A percentile compares a stretch with the other conserved stretches of the same genome.
These are phyloP conservation scores for Megatriorchis doriae DNA, from an alignment of 2,113 vertebrate genomes.

Conservation along the genomic window DNA sequence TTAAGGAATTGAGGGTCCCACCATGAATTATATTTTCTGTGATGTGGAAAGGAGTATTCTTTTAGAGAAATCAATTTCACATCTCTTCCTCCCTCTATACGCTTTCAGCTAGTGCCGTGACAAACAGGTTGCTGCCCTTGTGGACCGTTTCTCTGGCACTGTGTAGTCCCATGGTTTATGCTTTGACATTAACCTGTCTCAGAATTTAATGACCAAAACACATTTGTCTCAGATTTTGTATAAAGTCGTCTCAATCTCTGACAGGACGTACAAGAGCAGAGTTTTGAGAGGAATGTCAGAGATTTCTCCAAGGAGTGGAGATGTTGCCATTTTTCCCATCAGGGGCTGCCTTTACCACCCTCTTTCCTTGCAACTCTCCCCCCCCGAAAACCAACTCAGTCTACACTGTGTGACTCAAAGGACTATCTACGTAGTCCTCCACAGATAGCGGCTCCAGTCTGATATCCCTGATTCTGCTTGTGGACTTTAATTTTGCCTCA, in stretches of 20 bases:
- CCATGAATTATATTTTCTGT: not conserved
- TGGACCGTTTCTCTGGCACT: not conserved
- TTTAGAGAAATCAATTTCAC: not conserved
- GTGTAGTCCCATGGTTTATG: not conserved
- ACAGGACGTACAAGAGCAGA: not conserved
- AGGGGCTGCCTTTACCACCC: not conserved
- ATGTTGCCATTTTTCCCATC: not conserved
- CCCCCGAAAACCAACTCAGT: not conserved
- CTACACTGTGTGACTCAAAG: not conserved
- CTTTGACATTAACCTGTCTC: not conserved
- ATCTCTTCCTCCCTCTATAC: rapidly evolving
- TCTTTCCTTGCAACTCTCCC: not conserved
- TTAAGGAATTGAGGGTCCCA: not conserved
- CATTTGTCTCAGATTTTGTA: not conserved
- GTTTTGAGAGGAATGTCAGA: not conserved
- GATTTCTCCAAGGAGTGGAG: not conserved
- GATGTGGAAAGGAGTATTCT: not conserved
- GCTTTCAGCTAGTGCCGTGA: not conserved
- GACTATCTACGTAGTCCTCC: rapidly evolving
- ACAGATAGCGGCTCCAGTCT: rapidly evolving
- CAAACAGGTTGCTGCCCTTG: not conserved
- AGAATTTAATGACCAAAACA: not conserved
- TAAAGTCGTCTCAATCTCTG: not conserved
- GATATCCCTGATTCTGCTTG: not conserved
- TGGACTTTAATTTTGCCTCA: not conserved